These are phyloP conservation scores for Archaeoteleia sp. DNA, from an alignment of 2,888 invertebrate species.

Conservation along the genomic window DNA sequence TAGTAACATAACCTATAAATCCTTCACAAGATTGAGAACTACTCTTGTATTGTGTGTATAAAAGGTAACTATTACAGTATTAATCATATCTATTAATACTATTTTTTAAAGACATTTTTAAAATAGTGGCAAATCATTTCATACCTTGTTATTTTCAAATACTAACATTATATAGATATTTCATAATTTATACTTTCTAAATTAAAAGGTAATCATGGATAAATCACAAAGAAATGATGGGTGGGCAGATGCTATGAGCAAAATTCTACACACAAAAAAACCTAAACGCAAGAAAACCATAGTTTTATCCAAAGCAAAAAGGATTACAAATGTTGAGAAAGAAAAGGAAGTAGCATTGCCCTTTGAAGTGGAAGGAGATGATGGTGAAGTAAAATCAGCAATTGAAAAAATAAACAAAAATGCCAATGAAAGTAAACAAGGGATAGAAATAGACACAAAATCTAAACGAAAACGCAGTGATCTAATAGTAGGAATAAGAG, in stretches of 20 bases:
- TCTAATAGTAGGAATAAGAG: constrained; percentile 80
- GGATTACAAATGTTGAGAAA: constrained; percentile 78
- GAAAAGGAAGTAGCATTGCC: constrained; percentile 73
- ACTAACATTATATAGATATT: too few species aligned
- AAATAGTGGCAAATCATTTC: too few species aligned
- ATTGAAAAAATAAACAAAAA: constrained; percentile 72
- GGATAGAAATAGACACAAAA: constrained; percentile 59
- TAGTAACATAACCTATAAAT: too few species aligned
- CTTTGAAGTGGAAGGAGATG: constrained; percentile 81
- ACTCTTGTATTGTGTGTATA: too few species aligned
- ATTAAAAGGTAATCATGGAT: too few species aligned
- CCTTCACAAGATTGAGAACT: too few species aligned
- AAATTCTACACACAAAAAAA: constrained; percentile 85
- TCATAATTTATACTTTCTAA: too few species aligned
- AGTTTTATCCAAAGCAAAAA: constrained; percentile 88
- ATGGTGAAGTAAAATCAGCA: too few species aligned
- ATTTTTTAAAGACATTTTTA: too few species aligned
- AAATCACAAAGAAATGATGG: constrained; percentile 77
- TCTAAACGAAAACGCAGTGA: constrained; percentile 67
- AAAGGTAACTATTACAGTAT: too few species aligned
- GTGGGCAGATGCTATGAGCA: constrained; percentile 89
- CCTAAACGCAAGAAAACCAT: constrained; percentile 85
- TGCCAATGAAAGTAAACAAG: constrained; percentile 37
- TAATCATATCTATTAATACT: too few species aligned
- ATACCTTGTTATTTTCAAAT: too few species aligned